These are phyloP conservation scores for Rhogogaster chlorosoma DNA, from an alignment of 2,888 invertebrate genomes.

Conservation along the genomic window DNA sequence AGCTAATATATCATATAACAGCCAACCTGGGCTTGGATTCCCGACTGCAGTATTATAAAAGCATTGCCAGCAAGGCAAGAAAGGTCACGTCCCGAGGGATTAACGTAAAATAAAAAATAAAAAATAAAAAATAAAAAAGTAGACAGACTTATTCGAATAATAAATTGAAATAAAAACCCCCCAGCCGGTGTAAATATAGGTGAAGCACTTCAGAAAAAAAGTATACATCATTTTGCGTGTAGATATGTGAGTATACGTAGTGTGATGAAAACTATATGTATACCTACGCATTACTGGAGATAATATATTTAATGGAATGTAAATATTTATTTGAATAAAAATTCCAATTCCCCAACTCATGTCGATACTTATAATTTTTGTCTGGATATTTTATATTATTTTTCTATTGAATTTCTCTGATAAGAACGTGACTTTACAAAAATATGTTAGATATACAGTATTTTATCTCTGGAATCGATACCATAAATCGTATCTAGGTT, in stretches of 20 bases:
- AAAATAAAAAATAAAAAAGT: background rate
- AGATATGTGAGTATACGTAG: background rate
- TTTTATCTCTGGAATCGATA: background rate
- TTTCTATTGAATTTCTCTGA: background rate
- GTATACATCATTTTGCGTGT: background rate
- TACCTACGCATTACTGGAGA: background rate
- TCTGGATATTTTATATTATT: background rate
- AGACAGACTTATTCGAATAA: background rate
- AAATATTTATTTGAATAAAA: background rate
- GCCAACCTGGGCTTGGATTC: conserved; percentile 27
- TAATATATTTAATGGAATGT: background rate
- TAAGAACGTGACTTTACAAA: background rate
- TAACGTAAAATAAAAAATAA: background rate
- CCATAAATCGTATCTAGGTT: background rate
- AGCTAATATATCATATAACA: conserved; percentile 49
- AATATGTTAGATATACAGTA: background rate
- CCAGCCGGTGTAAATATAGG: background rate
- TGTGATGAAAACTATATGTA: background rate
- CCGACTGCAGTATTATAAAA: conserved; percentile 38
- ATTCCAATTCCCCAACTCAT: background rate
- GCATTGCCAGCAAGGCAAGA: conserved; percentile 36
- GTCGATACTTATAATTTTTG: background rate
- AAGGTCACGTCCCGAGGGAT: conserved; percentile 43
- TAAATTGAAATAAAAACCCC: background rate
- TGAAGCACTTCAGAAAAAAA: background rate